phyloP scores from a whole-genome alignment of 1,140 invertebrate genomes.

The Paralvinella palmiformis region DNA sequence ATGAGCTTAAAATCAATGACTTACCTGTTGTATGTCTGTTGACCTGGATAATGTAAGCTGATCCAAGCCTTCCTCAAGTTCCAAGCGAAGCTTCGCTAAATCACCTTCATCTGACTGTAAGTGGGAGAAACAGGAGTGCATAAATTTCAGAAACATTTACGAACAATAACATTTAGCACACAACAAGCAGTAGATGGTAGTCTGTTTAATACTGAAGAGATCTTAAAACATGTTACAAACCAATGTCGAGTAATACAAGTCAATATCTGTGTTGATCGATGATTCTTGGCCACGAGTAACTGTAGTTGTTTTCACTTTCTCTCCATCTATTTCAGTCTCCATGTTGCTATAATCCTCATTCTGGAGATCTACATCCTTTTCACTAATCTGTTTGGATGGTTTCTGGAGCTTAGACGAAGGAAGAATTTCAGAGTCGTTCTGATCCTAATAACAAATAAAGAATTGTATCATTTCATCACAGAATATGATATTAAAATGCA shows the following conservation, averaged over 20 bases:
- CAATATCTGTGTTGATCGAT: slow-evolving; percentile 57
- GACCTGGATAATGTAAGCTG: no score
- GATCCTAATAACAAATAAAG: no score
- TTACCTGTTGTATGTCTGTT: no score
- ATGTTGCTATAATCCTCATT: slow-evolving; percentile 32
- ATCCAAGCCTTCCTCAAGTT: slow-evolving; percentile 57
- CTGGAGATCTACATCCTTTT: neutral
- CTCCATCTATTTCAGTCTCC: slow-evolving; percentile 65
- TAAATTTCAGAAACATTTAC: slow-evolving; percentile 21
- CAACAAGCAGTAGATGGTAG: no score
- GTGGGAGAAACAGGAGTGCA: neutral
- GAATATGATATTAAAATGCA: no score
- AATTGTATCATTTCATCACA: no score
- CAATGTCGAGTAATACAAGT: no score
- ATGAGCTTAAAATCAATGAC: no score
- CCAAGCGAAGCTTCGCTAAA: slow-evolving; percentile 35
- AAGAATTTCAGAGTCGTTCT: no score
- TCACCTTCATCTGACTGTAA: slow-evolving; percentile 28
- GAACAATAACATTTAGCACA: neutral
- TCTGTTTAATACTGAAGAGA: no score
- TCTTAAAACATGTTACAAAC: no score
- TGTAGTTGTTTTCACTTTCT: slow-evolving; percentile 61
- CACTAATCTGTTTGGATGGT: neutral
- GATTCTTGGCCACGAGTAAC: slow-evolving; percentile 66
- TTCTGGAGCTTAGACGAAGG: no score